phyloP scores from a whole-genome alignment of 2,113 vertebrate species.

The Cephalophus harveyi region DNA sequence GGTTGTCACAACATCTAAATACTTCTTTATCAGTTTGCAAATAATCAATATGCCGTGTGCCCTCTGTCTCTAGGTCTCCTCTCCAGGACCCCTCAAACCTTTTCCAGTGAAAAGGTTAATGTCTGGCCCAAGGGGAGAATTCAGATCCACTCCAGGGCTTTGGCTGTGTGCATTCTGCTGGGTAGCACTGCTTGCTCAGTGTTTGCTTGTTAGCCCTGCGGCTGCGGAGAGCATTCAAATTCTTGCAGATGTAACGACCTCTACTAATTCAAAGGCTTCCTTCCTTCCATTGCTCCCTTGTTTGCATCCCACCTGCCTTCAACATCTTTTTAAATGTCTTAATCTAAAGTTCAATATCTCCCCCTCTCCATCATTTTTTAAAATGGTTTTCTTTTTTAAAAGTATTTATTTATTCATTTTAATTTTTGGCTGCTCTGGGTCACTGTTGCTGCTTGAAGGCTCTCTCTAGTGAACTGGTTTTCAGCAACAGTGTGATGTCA shows the following conservation, averaged over 20 bases:
- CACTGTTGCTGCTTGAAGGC: neutral
- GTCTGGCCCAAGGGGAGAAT: neutral
- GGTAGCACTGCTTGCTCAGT: neutral
- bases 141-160: neutral
- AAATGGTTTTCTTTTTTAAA: neutral
- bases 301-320: neutral
- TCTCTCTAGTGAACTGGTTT: neutral
- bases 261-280: neutral
- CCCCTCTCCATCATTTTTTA: neutral
- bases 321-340: neutral
- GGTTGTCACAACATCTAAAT: neutral
- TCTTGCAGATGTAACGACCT: neutral
- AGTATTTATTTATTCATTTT: neutral
- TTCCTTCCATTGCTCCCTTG: neutral
- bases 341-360: neutral
- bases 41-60: neutral
- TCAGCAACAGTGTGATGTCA: too few species aligned
- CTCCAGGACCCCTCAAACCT: neutral
- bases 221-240: neutral
- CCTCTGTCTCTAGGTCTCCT: neutral
- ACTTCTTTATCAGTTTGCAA: neutral
- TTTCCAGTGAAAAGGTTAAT: neutral
- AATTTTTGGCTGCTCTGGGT: neutral
- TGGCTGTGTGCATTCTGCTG: neutral
- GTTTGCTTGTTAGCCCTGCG: neutral